These are phyloP conservation scores for Helicoverpa armigera DNA, from an alignment of 1,140 invertebrate species.

Conservation along the genomic window DNA sequence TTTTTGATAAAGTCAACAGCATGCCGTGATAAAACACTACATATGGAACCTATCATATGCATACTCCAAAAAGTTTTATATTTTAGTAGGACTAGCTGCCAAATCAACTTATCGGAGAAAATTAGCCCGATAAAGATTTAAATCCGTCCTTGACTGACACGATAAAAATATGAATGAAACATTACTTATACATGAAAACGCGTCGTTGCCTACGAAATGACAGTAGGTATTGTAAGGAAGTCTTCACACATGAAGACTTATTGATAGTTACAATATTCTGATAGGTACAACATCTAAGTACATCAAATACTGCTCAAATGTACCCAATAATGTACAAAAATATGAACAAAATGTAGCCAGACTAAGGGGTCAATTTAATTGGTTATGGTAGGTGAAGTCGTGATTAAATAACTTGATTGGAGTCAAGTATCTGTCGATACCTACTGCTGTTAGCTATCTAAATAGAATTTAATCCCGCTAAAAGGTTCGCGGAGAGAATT, in stretches of 20 bases:
- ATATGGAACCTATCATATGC: no score
- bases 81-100: neutral
- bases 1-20: no score
- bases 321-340: no score
- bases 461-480: neutral
- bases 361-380: no score
- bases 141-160: neutral
- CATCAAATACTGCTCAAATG: no score
- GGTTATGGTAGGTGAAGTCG: no score
- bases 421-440: neutral
- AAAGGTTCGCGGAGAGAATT: neutral
- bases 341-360: no score
- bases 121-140: neutral
- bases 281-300: no score
- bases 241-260: no score
- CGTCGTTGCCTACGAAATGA: neutral
- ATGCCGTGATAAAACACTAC: no score
- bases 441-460: neutral
- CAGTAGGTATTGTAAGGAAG: no score
- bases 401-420: neutral
- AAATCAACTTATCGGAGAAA: neutral
- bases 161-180: constrained; percentile 7
- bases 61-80: no score
- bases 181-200: neutral
- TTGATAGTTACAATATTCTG: neutral